Evolutionary conservation across 2,888 invertebrate species (phyloP), one percentile per base, ranked within the genome.

Genomic region (Caenorhabditis sinica): DNA sequence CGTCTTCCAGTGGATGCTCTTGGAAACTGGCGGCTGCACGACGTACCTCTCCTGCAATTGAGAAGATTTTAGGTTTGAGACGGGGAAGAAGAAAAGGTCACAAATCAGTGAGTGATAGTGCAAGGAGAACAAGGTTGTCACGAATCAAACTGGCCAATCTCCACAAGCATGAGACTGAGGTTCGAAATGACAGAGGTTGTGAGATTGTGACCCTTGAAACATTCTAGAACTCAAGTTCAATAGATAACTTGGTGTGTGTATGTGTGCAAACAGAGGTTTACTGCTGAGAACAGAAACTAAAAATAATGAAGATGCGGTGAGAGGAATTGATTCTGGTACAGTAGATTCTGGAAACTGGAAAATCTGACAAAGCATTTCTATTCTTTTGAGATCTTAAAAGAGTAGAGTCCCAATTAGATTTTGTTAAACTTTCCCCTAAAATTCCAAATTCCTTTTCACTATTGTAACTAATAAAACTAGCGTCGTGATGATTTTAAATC

Each of bases 21-120:
- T 81, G 81, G 49, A 85, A 85, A 51, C 56, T 82, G 63, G 77
- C 85, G 49, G 75, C 82, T 20, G 82, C 82, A 15, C 82, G 85
- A 69, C 69, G 82, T 33, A 85, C 81, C 82, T 85, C 85, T 8
- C 85, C 85, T 85, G 82, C 36, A 82, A 81, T n/a, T 2, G 20
- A 13, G 13, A 56, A 45, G n/a, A 2, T 65, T 40, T 40, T 13
- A 51, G 43, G 36, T 51, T 20, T 45, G 36, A 69, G 17, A 33
- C 30, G 30, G n/a, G 20, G 43, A 43, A 15, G 30, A 13, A 15
- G 74, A 45, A 74, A 68, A 60, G 76, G 68, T 76, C 76, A 76
- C 49, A 76, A 68, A 76, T 76, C 76, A 69, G 68, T 43, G 49
- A 53, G 33, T 66, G 65, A 68, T 20, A 51, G 68, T 56, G 36